Base-by-base conservation (phyloP, 2,113 vertebrate genomes). In the Cryptomyrus ogoouensis region DNA sequence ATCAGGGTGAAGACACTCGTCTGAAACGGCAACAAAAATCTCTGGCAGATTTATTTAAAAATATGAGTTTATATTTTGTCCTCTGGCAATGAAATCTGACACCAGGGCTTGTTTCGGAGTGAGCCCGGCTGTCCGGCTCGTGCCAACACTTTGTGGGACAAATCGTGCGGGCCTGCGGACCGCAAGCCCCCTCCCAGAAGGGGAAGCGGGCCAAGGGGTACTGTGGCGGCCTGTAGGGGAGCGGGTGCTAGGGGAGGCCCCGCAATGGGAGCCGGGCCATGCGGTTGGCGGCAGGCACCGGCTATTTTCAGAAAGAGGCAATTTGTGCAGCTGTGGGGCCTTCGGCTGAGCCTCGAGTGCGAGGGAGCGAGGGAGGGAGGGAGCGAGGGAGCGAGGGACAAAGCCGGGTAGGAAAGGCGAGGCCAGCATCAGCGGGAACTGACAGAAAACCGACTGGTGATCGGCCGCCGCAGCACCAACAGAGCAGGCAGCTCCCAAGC, bases 301-400 rank as follows among this genome's bases (percentile, higher is more conserved):
- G 93, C 94, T 96, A 96, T 95, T 95, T 95, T 91, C 91, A 94
- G 95, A 91, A 93, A 90, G 91, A 92, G 95, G 93, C 94, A 92
- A 95, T 96, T 95, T 95, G 94, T 93, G 94, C 92, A 91, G 91
- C 93, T 92, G 83, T 12, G 85, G 92, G 93, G 93, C 93, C 92
- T 92, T 92, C 90, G 92, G 42, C 91, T 91, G 87, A 91, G 91
- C 93, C 88, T 83, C 90, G 83, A 88, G n/a, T 35, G 9, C 3
- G 50, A 87, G 46, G 42, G 24, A 85, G 84, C 0, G 47, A 27
- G 15, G 10, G 87, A n/a, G 50, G 17, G 46, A n/a, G 12, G 19
- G 87, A 39, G 52, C 3, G 15, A 87, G 46, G 35, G 42, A 83
- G 83, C 0, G 47, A 27, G 15, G 10, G 86, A 35, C n/a, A 12